Evolutionary conservation across 2,797 vertebrate species (phyloP).

Genomic region (Coendou prehensilis): DNA sequence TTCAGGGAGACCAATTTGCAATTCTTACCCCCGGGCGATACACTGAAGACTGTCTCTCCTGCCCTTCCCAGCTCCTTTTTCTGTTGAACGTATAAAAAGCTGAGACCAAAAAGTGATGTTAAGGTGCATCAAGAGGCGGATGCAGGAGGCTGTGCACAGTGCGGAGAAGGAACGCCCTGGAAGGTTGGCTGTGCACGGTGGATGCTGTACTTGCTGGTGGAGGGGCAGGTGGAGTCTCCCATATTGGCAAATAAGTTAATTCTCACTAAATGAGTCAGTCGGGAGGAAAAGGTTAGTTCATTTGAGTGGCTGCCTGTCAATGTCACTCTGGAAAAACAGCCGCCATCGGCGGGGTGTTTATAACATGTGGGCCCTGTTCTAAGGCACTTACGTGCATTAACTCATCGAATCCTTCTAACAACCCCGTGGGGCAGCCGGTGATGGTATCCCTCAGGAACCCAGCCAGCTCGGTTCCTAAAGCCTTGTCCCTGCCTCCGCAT

Average conservation of each 20-base stretch:
- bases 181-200: not conserved
- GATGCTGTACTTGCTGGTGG: not conserved
- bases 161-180: accelerated
- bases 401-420: not conserved
- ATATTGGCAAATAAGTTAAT: not conserved
- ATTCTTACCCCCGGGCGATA: not conserved
- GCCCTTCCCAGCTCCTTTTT: not conserved
- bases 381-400: not conserved
- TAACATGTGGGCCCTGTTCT: not conserved
- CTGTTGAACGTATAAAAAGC: not conserved
- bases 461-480: not conserved
- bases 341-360: not conserved
- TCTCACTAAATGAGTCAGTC: not conserved
- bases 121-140: accelerated
- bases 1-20: not conserved
- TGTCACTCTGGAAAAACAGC: constrained; percentile 27
- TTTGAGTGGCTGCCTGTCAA: not conserved
- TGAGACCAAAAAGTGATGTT: too few relatives aligned
- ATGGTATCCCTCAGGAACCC: not conserved
- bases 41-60: not conserved
- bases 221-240: not conserved
- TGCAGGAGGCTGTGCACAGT: not conserved
- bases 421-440: not conserved
- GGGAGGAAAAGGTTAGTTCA: not conserved
- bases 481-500: not conserved